phyloP scores from a whole-genome alignment of 2,888 invertebrate species.

The Yponomeuta plumbellus region DNA sequence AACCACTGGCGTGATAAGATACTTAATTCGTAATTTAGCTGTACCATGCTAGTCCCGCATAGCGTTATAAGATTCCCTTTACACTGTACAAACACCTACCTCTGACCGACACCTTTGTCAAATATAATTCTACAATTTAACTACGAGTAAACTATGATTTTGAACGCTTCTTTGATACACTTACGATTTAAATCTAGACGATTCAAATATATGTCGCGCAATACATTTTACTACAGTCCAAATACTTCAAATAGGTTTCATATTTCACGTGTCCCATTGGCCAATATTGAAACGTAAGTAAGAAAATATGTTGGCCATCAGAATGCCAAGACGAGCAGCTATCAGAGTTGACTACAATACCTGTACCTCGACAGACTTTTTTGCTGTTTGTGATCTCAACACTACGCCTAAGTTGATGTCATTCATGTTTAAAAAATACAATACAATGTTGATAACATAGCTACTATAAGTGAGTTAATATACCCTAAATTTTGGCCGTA shows the following conservation, averaged over 20 bases:
- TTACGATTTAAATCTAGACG: neutral
- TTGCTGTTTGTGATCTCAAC: too few relatives aligned
- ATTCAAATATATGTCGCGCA: neutral
- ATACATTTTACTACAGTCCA: neutral
- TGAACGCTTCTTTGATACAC: neutral
- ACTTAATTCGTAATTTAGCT: neutral
- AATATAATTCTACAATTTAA: neutral
- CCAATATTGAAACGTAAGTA: neutral
- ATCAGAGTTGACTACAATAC: neutral
- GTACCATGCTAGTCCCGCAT: neutral
- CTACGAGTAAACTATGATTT: neutral
- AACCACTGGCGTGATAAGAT: too few relatives aligned
- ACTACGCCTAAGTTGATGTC: too few relatives aligned
- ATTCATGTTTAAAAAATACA: too few relatives aligned
- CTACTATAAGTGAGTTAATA: too few relatives aligned
- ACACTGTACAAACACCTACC: slow-evolving; percentile 1
- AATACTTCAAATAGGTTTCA: neutral
- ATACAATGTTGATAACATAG: too few relatives aligned
- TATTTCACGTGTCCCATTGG: neutral
- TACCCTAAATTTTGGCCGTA: too few relatives aligned
- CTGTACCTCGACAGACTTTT: too few relatives aligned
- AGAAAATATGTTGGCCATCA: neutral
- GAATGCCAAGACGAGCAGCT: neutral
- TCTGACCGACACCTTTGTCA: neutral
- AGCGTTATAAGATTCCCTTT: neutral